Evolutionary conservation across 2,113 vertebrate genomes (phyloP).

Genomic region (Psophia crepitans): DNA sequence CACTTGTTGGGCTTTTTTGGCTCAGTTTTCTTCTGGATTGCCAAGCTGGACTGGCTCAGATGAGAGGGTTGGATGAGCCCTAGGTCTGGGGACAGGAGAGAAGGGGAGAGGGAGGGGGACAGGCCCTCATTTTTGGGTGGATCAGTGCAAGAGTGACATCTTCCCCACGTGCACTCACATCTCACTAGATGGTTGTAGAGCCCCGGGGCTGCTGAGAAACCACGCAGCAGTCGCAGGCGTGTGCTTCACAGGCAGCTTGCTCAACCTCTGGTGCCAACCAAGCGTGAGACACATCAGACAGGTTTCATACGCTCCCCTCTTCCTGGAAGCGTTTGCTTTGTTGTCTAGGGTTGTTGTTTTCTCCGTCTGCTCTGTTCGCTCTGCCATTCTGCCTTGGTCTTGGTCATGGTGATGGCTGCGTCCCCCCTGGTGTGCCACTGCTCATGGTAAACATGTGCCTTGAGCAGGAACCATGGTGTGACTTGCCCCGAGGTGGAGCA

Average conservation of each 20-base stretch:
- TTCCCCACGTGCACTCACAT: accelerated
- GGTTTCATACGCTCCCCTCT: neutral
- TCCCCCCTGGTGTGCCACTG: accelerated
- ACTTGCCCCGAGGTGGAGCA: neutral
- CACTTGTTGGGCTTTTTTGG: neutral
- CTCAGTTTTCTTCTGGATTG: neutral
- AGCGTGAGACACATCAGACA: neutral
- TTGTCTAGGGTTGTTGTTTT: neutral
- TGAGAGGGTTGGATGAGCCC: neutral
- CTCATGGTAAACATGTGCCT: neutral
- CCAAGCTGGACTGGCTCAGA: neutral
- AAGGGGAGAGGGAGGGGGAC: neutral
- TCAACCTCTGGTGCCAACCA: neutral
- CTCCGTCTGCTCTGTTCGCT: neutral
- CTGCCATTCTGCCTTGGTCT: neutral
- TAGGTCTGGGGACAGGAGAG: neutral
- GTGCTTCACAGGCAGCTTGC: accelerated
- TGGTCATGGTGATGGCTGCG: accelerated
- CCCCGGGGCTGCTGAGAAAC: neutral
- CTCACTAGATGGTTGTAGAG: neutral
- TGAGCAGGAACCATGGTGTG: neutral
- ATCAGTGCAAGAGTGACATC: neutral
- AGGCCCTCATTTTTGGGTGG: neutral
- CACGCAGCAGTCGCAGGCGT: accelerated
- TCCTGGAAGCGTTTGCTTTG: neutral